Evolutionary conservation across 2,113 vertebrate species (phyloP), one percentile per base, ranked within the genome.

Genomic region (Spea bombifrons): DNA sequence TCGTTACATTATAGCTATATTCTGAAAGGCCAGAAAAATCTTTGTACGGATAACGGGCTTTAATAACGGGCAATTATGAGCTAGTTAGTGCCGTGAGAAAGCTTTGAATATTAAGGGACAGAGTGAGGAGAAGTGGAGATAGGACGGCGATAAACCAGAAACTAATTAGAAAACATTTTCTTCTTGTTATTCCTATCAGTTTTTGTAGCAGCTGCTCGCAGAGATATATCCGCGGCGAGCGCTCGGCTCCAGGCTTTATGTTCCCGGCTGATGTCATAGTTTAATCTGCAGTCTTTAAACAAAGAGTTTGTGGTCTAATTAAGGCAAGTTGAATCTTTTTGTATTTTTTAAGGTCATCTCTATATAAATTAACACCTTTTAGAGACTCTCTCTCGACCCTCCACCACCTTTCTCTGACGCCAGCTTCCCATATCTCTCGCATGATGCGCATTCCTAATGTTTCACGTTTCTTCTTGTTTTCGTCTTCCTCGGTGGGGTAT

Each of bases 191-290:
- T 82, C 81, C 78, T 83, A 63, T 15, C 15, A 65, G 73, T 69
- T 79, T 65, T 77, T 67, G 81, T 82, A 85, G 72, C 75, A 85
- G 84, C 75, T 86, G 81, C 79, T 85, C 76, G 75, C n/a, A 85
- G 78, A 82, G 81, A 82, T 10, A 84, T 84, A 82, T 83, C 72
- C 83, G 83, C 83, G 84, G 84, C 71, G 81, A 73, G 72, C 48
- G 79, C 76, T 44, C 59, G 76, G 16, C 53, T 57, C 85, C 85
- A 82, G 84, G 85, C 82, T 59, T 59, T 59, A 8, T 64, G 9
- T 86, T 59, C 86, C 83, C 80, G 84, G 84, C 84, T 82, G 73
- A 83, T 82, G 55, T 71, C 82, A 85, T 74, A 16, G 67, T 82
- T 85, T 88, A 84, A 82, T 74, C 71, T 83, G 68, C 48, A 66